phyloP scores from a whole-genome alignment of 2,113 vertebrate species.

The Pica pica region DNA sequence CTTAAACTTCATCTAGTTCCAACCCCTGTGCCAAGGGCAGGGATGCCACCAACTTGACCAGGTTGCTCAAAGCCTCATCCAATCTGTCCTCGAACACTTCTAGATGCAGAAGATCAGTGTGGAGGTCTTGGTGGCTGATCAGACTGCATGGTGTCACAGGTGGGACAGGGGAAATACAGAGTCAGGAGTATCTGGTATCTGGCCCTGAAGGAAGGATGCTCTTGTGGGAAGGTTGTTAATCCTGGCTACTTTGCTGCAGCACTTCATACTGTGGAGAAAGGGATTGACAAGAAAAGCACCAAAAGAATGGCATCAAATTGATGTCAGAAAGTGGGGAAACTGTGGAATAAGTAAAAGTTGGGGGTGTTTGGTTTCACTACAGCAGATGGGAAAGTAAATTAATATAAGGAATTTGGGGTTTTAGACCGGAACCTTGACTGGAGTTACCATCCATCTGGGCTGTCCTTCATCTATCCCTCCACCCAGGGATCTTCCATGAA shows the following conservation, averaged over 20 bases:
- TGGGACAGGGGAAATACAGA: background rate
- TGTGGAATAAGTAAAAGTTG: background rate
- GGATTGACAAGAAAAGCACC: background rate
- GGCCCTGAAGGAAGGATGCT: background rate
- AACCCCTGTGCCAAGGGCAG: background rate
- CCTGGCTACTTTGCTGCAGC: background rate
- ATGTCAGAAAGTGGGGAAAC: constrained; percentile 2
- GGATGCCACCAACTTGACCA: background rate
- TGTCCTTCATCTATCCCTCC: background rate
- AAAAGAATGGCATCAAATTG: background rate
- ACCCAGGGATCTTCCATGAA: background rate
- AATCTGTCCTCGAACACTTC: background rate
- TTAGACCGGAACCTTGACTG: constrained; percentile 9
- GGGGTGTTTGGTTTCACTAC: constrained; percentile 23
- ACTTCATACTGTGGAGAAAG: background rate
- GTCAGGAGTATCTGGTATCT: background rate
- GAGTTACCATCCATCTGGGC: constrained; percentile 29
- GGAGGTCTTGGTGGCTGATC: background rate
- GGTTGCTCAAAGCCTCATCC: background rate
- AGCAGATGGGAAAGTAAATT: constrained; percentile 43
- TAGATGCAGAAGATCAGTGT: background rate
- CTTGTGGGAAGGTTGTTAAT: background rate
- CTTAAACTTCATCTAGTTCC: background rate
- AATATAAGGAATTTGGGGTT: constrained; percentile 21
- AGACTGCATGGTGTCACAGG: background rate